Conservation (phyloP, 2,888 invertebrate species). For the Gastrophysa polygoni region DNA sequence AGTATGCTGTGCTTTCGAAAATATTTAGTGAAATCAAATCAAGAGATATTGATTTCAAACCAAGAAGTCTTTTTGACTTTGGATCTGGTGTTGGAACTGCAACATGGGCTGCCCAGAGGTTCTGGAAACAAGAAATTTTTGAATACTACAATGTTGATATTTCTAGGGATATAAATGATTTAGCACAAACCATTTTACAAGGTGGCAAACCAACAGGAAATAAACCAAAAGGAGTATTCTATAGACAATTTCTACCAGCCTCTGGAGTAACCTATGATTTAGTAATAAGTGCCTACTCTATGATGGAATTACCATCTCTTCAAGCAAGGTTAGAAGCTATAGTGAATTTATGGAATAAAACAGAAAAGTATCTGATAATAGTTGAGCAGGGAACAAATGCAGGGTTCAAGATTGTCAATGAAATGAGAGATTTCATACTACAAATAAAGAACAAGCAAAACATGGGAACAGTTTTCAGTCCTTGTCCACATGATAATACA, state of each 20-base stretch:
- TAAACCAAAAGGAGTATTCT: slow-evolving; percentile 68
- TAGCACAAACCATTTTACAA: slow-evolving; percentile 74
- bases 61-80: slow-evolving; percentile 84
- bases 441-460: slow-evolving; percentile 56
- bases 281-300: slow-evolving; percentile 78
- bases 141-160: slow-evolving; percentile 89
- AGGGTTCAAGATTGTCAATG: slow-evolving; percentile 80
- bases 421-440: slow-evolving; percentile 83
- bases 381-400: slow-evolving; percentile 84
- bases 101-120: slow-evolving; percentile 68
- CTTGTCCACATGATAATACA: slow-evolving; percentile 81
- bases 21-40: slow-evolving; percentile 76
- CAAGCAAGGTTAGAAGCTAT: slow-evolving; percentile 72
- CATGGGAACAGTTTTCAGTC: slow-evolving; percentile 73
- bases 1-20: slow-evolving; percentile 74
- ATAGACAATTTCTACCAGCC: slow-evolving; percentile 83
- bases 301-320: slow-evolving; percentile 78
- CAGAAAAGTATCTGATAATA: slow-evolving; percentile 79
- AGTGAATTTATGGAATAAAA: slow-evolving; percentile 85
- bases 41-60: slow-evolving; percentile 71
- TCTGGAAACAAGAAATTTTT: slow-evolving; percentile 74
- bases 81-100: slow-evolving; percentile 82
- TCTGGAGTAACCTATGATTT: slow-evolving; percentile 73
- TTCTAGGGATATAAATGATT: slow-evolving; percentile 81
- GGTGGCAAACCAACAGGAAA: slow-evolving; percentile 69